phyloP scores from a whole-genome alignment of 2,888 invertebrate species.

The Acleris literana region DNA sequence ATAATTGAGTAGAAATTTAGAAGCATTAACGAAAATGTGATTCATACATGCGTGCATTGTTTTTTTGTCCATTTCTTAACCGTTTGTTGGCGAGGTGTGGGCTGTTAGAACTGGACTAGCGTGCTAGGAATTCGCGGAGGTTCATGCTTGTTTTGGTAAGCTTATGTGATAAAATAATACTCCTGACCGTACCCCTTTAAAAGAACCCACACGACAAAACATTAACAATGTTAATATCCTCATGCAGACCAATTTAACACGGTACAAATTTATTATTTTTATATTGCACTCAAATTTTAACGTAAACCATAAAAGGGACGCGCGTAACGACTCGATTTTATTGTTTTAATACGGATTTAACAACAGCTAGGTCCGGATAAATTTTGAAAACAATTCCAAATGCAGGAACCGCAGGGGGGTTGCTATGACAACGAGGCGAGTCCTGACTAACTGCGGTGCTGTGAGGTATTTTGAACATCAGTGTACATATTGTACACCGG shows the following conservation, averaged over 20 bases:
- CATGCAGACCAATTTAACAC: conserved; percentile 15
- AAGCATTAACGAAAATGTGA: no score
- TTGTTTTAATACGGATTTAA: conserved; percentile 75
- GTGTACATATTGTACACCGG: not conserved
- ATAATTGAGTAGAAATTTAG: no score
- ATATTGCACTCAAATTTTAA: conserved; percentile 54
- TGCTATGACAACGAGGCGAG: conserved; percentile 70
- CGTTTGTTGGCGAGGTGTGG: no score
- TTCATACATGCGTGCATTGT: no score
- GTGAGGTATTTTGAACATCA: conserved; percentile 40
- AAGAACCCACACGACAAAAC: no score
- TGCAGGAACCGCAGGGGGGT: conserved; percentile 70
- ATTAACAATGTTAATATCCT: not conserved
- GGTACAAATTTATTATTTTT: conserved; percentile 22
- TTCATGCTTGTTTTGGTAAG: no score
- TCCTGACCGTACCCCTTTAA: no score
- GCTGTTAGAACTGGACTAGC: no score
- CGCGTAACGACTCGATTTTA: conserved; percentile 58
- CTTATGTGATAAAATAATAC: no score
- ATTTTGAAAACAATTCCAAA: conserved; percentile 72
- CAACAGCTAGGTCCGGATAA: conserved; percentile 59
- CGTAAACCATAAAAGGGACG: conserved; percentile 49
- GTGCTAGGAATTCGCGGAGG: no score
- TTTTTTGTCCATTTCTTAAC: no score
- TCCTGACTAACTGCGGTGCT: conserved; percentile 67